These are phyloP conservation scores for Spodoptera picta DNA, from an alignment of 2,888 invertebrate species.

Conservation along the genomic window DNA sequence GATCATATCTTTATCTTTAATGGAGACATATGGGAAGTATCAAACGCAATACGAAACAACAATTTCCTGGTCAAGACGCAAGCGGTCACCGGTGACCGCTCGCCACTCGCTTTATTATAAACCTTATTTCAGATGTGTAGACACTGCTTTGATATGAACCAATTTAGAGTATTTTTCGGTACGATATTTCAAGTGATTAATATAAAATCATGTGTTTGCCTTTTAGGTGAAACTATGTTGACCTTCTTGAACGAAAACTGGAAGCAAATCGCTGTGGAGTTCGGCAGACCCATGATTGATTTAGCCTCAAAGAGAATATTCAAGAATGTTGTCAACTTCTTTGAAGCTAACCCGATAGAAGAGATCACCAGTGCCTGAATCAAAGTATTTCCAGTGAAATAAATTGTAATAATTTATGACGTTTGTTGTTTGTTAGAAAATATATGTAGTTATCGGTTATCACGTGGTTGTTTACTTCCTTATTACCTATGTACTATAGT, in stretches of 20 bases:
- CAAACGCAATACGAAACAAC: too few species aligned
- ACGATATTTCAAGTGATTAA: too few species aligned
- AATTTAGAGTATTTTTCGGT: too few species aligned
- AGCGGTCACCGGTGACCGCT: too few species aligned
- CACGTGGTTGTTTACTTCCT: too few species aligned
- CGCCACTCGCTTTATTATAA: too few species aligned
- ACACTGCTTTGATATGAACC: too few species aligned
- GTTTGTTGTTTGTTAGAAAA: constrained; percentile 6
- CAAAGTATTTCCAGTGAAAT: not conserved
- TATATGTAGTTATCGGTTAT: not conserved
- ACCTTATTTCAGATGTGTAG: too few species aligned
- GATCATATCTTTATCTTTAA: too few species aligned
- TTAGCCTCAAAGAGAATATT: constrained; percentile 66
- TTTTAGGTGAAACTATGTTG: constrained; percentile 74
- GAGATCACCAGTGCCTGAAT: constrained; percentile 67
- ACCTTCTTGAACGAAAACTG: constrained; percentile 78
- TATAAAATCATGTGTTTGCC: constrained; percentile 1
- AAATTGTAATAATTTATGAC: constrained; percentile 19
- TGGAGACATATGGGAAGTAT: too few species aligned
- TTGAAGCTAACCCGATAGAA: constrained; percentile 65
- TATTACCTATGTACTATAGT: too few species aligned
- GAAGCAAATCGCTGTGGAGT: constrained; percentile 73
- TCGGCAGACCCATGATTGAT: constrained; percentile 75
- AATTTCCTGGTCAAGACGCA: too few species aligned
- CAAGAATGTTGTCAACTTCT: constrained; percentile 65